Conservation (phyloP, 2,888 invertebrate species). For the Pteria penguin region DNA sequence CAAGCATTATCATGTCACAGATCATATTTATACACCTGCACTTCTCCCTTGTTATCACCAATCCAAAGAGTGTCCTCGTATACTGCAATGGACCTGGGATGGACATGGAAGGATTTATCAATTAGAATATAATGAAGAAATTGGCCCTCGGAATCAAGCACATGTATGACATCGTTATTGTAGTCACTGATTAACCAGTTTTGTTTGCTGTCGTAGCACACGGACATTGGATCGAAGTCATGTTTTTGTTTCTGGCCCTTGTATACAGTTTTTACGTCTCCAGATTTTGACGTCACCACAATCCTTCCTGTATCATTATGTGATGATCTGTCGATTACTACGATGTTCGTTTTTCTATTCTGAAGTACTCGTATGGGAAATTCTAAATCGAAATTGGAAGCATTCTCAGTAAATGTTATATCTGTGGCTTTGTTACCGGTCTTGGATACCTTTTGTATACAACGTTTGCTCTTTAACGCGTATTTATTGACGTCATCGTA, state of each 20-base stretch:
- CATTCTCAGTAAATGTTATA: neutral
- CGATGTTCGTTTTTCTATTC: neutral
- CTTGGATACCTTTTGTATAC: neutral
- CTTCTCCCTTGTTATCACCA: neutral
- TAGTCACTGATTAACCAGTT: neutral
- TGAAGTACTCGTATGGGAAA: neutral
- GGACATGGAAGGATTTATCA: neutral
- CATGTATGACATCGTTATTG: neutral
- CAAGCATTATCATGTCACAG: no score
- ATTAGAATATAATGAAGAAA: neutral
- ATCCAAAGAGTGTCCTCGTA: neutral
- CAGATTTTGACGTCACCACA: neutral
- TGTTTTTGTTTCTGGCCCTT: neutral
- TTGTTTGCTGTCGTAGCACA: neutral
- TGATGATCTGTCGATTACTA: neutral
- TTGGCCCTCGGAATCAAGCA: neutral
- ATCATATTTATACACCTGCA: neutral
- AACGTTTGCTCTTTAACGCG: neutral
- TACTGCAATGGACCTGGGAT: neutral
- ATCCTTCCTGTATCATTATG: neutral
- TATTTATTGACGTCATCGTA: neutral
- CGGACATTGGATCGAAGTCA: neutral
- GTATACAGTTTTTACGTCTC: neutral
- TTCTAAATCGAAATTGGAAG: neutral
- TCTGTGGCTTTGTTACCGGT: neutral